Evolutionary conservation across 1,140 invertebrate genomes (phyloP), one percentile per base, ranked within the genome.

Genomic region (Drosophila ohnishii): DNA sequence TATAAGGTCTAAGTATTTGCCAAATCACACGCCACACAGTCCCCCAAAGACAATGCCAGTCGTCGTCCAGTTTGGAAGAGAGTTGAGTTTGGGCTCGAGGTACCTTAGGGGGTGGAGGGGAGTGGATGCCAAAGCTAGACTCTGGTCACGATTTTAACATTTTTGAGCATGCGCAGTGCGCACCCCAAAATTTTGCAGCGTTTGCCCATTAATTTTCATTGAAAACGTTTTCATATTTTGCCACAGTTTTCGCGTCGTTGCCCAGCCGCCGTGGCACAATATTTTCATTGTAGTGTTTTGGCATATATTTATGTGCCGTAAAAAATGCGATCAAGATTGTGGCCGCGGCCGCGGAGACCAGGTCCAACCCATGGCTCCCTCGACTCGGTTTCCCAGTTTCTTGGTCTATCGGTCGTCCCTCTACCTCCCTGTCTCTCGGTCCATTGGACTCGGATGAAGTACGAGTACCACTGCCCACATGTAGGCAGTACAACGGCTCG

Each of bases 291-390:
- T 88, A 75, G 84, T 88, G 80, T 89, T 87, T 88, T 88, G 84
- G 84, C 84, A 88, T 88, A 88, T 88, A 88, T 88, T 88, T 88
- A 88, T 88, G 84, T 88, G 84, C 84, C 84, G 84, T 87, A 88
- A 88, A 88, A 88, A 88, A 88, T 88, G 85, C 84, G 84, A 88
- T 88, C 84, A 88, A 88, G 84, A 88, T 88, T 84, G 74, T 59
- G 19, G 59, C 32, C 22, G 59, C 70, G 45, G 55, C 78, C 64
- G 70, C 19, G 78, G 78, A 78, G 78, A 72, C 78, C 83, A 40
- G 75, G 83, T 80, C 69, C 65, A 71, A 71, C 65, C 67, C 67
- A 71, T 69, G 16, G 42, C 59, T 25, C 48, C 51, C 51, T 55
- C 37, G 35, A 25, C 62, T 35, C 28, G 44, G 30, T 45, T 48